Conservation (phyloP, 2,888 invertebrate genomes). For the Pristionchus arcanus region DNA sequence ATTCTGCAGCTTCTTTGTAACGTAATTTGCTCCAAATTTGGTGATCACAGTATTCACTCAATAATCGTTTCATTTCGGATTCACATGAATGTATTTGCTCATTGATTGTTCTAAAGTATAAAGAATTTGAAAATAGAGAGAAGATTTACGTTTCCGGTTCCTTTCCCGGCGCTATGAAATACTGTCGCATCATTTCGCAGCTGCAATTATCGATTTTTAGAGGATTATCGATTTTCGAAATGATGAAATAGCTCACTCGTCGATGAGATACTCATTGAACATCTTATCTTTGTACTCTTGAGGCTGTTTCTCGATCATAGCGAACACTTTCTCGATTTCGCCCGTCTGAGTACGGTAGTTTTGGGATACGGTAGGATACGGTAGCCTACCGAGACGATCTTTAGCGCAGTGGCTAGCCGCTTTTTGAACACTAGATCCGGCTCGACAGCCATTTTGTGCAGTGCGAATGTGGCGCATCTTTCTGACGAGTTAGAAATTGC, state of each 20-base stretch:
- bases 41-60: not conserved
- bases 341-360: not conserved
- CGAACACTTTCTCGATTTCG: constrained; percentile 20
- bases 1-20: constrained; percentile 24
- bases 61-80: not conserved
- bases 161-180: constrained; percentile 33
- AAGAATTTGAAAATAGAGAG: not conserved
- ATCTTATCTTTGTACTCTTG: constrained; percentile 30
- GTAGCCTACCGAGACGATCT: not conserved
- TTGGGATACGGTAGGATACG: not conserved
- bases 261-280: constrained; percentile 21
- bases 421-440: not conserved
- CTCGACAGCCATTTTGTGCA: constrained; percentile 10
- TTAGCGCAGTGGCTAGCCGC: not conserved
- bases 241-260: not conserved
- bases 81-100: constrained; percentile 18
- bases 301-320: not conserved
- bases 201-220: constrained; percentile 8
- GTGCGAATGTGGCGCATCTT: constrained; percentile 3
- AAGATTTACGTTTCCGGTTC: not conserved
- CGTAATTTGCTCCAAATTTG: not conserved
- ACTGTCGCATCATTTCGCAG: constrained; percentile 12
- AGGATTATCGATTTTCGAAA: not conserved
- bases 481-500: not conserved
- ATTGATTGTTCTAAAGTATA: not conserved